A percentile compares a stretch with the other conserved stretches of the same genome.
These are phyloP conservation scores for Halisarca cf. caerulea DNA, from an alignment of 37 sponge, comb jelly and placozoan genomes.

Conservation along the genomic window DNA sequence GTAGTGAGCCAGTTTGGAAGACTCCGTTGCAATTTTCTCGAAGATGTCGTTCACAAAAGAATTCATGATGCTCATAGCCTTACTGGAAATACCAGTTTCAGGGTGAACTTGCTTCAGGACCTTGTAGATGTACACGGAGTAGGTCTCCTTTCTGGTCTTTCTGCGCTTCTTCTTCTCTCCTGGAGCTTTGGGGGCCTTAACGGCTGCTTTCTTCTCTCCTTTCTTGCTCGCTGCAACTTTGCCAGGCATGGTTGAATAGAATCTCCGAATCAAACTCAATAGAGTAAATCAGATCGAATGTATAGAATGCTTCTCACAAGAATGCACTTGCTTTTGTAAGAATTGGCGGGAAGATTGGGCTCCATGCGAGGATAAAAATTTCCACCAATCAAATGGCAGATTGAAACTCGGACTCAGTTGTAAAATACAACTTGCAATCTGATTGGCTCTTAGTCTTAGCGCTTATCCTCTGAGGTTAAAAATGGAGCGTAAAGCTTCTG, in stretches of 20 bases:
- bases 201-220: conserved; percentile 35
- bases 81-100: conserved; percentile 93
- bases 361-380: neutral
- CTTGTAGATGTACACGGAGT: conserved; percentile 98
- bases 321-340: neutral
- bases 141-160: conserved; percentile 85
- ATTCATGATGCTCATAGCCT: conserved; percentile 99
- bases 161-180: conserved; percentile 69
- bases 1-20: conserved; percentile 96
- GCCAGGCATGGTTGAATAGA: conserved; percentile 46
- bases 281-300: neutral
- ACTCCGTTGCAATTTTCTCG: conserved; percentile 89
- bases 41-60: conserved; percentile 95
- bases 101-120: conserved; percentile 98
- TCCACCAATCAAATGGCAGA: conserved; percentile 9
- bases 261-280: neutral
- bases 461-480: no score
- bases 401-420: neutral
- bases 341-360: no score
- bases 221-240: conserved; percentile 56
- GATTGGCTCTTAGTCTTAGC: no score
- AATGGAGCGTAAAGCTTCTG: no score
- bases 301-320: neutral
- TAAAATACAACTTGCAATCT: neutral
- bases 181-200: conserved; percentile 34